phyloP scores from a whole-genome alignment of 2,113 vertebrate species.

The Lanius collurio region DNA sequence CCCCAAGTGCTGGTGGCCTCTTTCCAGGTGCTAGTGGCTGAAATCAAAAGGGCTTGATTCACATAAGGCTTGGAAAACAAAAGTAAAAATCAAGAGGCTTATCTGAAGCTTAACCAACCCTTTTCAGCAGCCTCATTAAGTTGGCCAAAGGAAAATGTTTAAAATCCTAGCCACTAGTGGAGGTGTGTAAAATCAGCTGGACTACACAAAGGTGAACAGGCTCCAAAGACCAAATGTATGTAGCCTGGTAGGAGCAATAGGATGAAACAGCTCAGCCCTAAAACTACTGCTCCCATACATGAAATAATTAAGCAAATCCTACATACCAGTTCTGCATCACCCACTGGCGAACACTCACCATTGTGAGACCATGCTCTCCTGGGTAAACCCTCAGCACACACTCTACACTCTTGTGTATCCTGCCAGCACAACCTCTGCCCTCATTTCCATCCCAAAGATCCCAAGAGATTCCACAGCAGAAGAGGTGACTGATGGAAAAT shows the following conservation, averaged over 20 bases:
- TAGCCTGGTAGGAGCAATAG: background rate
- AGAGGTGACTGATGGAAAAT: background rate
- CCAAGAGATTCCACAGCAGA: background rate
- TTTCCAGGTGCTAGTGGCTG: slow-evolving; percentile 29
- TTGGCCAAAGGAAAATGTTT: background rate
- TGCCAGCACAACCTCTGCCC: background rate
- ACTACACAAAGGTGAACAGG: background rate
- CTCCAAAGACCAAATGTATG: background rate
- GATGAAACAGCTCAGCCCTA: background rate
- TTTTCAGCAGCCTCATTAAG: background rate
- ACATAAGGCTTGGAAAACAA: background rate
- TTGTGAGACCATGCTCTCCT: background rate
- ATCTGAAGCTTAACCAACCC: background rate
- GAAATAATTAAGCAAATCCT: background rate
- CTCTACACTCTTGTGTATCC: background rate
- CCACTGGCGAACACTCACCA: background rate
- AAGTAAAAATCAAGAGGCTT: slow-evolving; percentile 39
- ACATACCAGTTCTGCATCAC: background rate
- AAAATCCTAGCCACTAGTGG: background rate
- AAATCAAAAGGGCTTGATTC: slow-evolving; percentile 14
- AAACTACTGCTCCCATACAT: background rate
- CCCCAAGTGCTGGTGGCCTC: slow-evolving; percentile 23
- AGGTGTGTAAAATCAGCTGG: background rate
- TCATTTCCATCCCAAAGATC: background rate
- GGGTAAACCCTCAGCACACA: background rate